phyloP scores from a whole-genome alignment of 2,113 vertebrate genomes.

The Pontoporia blainvillei region DNA sequence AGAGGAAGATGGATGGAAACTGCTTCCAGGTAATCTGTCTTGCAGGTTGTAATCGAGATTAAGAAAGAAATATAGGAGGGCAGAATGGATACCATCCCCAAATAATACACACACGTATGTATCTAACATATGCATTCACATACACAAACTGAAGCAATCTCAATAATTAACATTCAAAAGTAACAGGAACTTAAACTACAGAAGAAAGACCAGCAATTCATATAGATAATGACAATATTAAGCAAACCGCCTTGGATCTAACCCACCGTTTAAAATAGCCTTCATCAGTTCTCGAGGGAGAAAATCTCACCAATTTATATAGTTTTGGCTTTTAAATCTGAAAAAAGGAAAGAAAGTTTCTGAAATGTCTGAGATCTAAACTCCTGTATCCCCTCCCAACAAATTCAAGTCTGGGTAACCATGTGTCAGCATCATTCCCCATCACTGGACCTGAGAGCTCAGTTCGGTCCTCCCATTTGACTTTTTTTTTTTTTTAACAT shows the following conservation, averaged over 20 bases:
- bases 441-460: background rate
- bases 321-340: background rate
- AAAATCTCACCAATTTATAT: background rate
- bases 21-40: background rate
- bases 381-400: background rate
- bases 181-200: background rate
- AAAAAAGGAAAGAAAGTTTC: background rate
- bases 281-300: background rate
- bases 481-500: no score
- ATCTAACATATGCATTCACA: background rate
- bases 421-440: background rate
- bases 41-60: background rate
- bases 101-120: background rate
- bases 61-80: background rate
- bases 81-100: background rate
- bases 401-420: background rate
- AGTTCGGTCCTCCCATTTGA: background rate
- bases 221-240: background rate
- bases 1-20: background rate
- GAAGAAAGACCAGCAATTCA: background rate
- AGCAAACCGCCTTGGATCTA: background rate
- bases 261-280: background rate
- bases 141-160: background rate
- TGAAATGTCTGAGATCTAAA: background rate
- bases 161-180: background rate